Base-by-base conservation (phyloP, 2,797 vertebrate genomes). In the Petrocephalus sullivani region DNA sequence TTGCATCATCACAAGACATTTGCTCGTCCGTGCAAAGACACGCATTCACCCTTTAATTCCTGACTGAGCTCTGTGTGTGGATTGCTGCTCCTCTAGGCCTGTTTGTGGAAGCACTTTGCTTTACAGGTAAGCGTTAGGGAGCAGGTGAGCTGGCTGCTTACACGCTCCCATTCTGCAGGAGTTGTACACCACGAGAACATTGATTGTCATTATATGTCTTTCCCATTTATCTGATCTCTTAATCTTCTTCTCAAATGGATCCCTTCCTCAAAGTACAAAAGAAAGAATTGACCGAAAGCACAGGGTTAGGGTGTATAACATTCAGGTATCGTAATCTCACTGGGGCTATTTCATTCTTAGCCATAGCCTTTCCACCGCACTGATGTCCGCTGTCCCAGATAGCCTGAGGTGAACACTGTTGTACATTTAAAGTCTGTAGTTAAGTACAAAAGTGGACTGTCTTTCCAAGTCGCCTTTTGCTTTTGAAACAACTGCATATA, bases 401-500 rank as follows among this genome's bases (percentile, higher is more conserved):
- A 67, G 82, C 49, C 81, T 85, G 82, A 88, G 81, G 60, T 85
- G 82, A 64, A 85, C 51, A 71, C 53, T 53, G 49, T 64, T 64
- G 37, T 28, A 85, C 83, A 37, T 85, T 85, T n/a, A 61, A 54
- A 61, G 41, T 85, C 23, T 71, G 88, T 51, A 51, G 46, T 85
- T 88, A 60, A 51, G 81, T 64, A 54, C 33, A 33, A 54, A 64
- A 85, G 82, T 41, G 6, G 61, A 85, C 51, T 56, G 16, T 54
- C 41, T 64, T 6, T 53, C 61, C 49, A 64, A 53, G 37, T 53
- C 19, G 61, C 78, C 51, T 90, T 91, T 54, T 54, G 56, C 89
- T 89, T 89, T 89, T 33, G 78, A 90, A 90, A 90, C 90, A 90
- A 90, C 91, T 89, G 91, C 89, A 91, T 90, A 90, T 91, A 92